Conservation (phyloP, 2,797 vertebrate species). For the Pseudochirops corinnae region DNA sequence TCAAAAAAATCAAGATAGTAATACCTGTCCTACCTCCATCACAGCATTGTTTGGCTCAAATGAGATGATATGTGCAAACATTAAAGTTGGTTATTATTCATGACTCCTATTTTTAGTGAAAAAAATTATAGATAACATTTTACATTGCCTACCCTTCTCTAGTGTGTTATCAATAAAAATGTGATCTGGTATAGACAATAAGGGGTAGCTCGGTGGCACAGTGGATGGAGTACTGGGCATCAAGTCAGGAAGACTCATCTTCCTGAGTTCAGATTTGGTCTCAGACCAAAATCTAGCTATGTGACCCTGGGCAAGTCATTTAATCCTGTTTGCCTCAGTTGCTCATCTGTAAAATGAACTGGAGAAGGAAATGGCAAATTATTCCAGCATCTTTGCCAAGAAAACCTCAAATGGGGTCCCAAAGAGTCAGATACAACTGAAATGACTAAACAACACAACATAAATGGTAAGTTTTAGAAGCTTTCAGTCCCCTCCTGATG, state of each 20-base stretch:
- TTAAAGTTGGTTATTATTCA: background rate
- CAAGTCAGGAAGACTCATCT: background rate
- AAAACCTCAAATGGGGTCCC: background rate
- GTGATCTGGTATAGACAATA: background rate
- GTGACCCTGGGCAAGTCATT: background rate
- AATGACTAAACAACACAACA: background rate
- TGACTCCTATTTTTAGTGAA: background rate
- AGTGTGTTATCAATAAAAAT: background rate
- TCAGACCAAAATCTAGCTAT: background rate
- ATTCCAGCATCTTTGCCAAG: background rate
- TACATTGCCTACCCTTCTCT: background rate
- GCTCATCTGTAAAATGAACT: background rate
- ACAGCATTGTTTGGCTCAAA: background rate
- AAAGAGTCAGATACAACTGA: background rate
- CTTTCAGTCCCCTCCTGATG: background rate
- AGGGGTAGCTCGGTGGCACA: background rate
- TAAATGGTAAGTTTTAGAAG: background rate
- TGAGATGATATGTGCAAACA: background rate
- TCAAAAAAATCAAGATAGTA: background rate
- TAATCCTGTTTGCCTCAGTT: background rate
- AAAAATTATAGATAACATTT: background rate
- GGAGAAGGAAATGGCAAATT: background rate
- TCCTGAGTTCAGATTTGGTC: background rate
- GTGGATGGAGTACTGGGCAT: background rate
- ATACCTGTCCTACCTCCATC: background rate